These are phyloP conservation scores for Casuarius casuarius DNA, from an alignment of 2,113 vertebrate genomes.

Conservation along the genomic window DNA sequence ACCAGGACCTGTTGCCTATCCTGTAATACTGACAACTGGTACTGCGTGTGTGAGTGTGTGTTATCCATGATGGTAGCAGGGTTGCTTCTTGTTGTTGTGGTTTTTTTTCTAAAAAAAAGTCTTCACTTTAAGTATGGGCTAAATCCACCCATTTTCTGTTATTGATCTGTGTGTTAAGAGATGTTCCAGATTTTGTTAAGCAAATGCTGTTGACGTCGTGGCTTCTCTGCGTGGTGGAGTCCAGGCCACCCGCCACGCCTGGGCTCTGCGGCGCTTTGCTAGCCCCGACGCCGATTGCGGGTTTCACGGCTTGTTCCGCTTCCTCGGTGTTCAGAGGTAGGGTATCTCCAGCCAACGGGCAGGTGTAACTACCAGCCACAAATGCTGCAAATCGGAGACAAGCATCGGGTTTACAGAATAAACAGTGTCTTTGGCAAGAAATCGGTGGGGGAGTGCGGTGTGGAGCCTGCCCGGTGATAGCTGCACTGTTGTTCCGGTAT, in stretches of 20 bases:
- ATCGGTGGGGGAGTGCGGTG: neutral
- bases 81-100: no score
- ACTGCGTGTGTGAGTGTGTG: rapidly evolving
- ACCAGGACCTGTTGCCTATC: neutral
- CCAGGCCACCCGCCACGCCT: no score
- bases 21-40: rapidly evolving
- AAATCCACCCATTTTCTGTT: rapidly evolving
- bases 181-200: rapidly evolving
- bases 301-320: no score
- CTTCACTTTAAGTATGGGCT: rapidly evolving
- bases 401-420: neutral
- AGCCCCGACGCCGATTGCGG: neutral
- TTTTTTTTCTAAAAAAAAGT: rapidly evolving
- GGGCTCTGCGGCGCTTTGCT: no score
- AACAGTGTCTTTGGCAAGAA: neutral
- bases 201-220: no score
- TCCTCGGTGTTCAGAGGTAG: rapidly evolving
- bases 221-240: no score
- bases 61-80: neutral
- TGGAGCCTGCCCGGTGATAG: neutral
- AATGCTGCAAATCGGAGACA: rapidly evolving
- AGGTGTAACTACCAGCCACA: rapidly evolving
- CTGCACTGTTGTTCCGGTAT: neutral
- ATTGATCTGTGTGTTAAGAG: rapidly evolving
- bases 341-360: rapidly evolving